Conservation (phyloP, 2,888 invertebrate genomes). For the Netelia melanura region DNA sequence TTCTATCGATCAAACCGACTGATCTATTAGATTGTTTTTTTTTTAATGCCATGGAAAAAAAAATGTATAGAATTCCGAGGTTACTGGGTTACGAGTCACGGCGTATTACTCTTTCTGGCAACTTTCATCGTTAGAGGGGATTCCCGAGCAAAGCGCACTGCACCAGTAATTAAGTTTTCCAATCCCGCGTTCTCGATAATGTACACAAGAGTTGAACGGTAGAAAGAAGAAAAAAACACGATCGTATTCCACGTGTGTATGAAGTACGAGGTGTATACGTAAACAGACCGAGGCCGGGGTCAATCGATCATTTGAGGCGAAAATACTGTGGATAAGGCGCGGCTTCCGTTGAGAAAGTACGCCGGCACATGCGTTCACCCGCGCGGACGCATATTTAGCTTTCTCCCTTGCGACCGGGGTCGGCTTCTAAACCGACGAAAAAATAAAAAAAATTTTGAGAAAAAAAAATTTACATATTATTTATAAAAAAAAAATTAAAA, state of each 20-base stretch:
- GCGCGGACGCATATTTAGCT: conserved; percentile 54
- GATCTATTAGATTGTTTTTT: too few relatives aligned
- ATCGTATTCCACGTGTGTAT: conserved; percentile 4
- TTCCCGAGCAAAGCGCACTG: conserved; percentile 36
- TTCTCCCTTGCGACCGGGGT: conserved; percentile 61
- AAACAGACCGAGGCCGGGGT: conserved; percentile 53
- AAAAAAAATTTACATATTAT: neutral
- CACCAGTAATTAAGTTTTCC: conserved; percentile 62
- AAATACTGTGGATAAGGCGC: conserved; percentile 67
- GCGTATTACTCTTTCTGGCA: conserved; percentile 26
- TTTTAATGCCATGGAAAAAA: neutral
- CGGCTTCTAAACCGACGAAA: conserved; percentile 6
- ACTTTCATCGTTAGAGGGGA: conserved; percentile 58
- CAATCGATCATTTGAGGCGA: conserved; percentile 66
- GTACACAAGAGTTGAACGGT: conserved; percentile 22
- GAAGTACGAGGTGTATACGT: conserved; percentile 27
- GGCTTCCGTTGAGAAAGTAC: conserved; percentile 74
- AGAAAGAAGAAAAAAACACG: neutral
- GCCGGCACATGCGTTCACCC: conserved; percentile 67
- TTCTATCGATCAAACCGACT: too few relatives aligned
- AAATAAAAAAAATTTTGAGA: neutral
- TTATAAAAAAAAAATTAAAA: neutral
- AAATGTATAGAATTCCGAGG: conserved; percentile 34
- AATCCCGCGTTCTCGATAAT: conserved; percentile 46
- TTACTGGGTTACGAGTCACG: conserved; percentile 61